Conservation (phyloP, 2,888 invertebrate genomes). For the Phaonia tiefii region DNA sequence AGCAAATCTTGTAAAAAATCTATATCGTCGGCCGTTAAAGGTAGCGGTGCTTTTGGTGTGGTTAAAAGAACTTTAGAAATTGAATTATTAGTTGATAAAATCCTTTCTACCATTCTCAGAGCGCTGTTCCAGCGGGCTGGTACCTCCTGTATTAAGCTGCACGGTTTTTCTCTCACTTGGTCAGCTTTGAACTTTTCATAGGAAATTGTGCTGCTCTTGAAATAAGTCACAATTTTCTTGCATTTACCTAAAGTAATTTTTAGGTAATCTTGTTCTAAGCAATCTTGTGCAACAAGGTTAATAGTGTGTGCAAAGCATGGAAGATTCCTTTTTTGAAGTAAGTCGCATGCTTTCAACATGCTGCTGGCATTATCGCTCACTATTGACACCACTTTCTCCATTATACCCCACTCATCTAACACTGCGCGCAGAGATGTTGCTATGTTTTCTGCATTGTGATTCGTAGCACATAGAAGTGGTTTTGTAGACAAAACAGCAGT, state of each 20-base stretch:
- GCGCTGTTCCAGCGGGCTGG: too few relatives aligned
- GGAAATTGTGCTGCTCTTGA: conserved; percentile 51
- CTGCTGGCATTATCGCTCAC: conserved; percentile 60
- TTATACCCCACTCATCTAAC: too few relatives aligned
- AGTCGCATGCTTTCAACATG: conserved; percentile 63
- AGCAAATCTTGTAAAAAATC: too few relatives aligned
- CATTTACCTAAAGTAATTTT: conserved; percentile 1
- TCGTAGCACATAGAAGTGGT: neutral
- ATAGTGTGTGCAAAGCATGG: conserved; percentile 60
- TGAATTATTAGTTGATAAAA: conserved; percentile 13
- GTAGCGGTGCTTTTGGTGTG: too few relatives aligned
- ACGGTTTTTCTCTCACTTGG: conserved; percentile 39
- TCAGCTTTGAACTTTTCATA: conserved; percentile 56
- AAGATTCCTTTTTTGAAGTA: conserved; percentile 57
- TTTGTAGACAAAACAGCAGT: conserved; percentile 42
- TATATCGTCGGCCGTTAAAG: conserved; percentile 23
- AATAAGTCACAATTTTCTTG: conserved; percentile 43
- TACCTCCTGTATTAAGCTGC: too few relatives aligned
- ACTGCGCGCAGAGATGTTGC: conserved; percentile 12
- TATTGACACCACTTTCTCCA: conserved; percentile 25
- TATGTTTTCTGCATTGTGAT: conserved; percentile 17
- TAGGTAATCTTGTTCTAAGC: conserved; percentile 37
- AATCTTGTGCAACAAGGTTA: conserved; percentile 62
- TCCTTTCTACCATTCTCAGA: too few relatives aligned
- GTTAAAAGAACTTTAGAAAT: conserved; percentile 14